Evolutionary conservation across 2,888 invertebrate species (phyloP).

Genomic region (Megalurothrips usitatus): DNA sequence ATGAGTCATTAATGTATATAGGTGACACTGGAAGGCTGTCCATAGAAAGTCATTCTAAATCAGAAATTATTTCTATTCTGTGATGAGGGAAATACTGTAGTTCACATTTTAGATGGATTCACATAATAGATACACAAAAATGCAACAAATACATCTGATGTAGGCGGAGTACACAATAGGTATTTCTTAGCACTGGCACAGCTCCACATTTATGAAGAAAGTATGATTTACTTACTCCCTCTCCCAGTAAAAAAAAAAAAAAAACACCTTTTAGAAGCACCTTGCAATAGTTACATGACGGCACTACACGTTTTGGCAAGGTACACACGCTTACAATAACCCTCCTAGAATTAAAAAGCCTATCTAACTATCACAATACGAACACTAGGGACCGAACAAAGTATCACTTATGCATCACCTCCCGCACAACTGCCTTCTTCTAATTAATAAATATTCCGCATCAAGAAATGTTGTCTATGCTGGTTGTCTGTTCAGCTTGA

Average conservation of each 20-base stretch:
- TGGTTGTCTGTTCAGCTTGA: no score
- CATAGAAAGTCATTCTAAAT: background rate
- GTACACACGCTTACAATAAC: background rate
- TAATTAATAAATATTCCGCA: background rate
- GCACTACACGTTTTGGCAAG: background rate
- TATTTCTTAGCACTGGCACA: background rate
- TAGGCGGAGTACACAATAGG: background rate
- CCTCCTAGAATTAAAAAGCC: background rate
- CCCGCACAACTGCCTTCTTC: background rate
- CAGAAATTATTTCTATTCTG: no score
- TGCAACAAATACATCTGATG: background rate
- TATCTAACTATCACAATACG: constrained; percentile 6
- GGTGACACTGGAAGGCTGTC: background rate
- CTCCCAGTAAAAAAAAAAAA: background rate
- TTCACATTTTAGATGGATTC: no score
- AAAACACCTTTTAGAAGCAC: background rate
- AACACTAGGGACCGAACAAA: background rate
- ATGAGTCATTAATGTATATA: background rate
- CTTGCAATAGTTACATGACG: background rate
- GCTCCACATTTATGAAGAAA: background rate
- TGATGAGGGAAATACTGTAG: no score
- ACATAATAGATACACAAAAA: no score
- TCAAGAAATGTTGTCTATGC: background rate
- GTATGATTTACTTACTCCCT: background rate
- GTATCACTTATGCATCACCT: background rate